Base-by-base conservation (phyloP, 1,140 invertebrate species). In the Calephelis virginiensis region DNA sequence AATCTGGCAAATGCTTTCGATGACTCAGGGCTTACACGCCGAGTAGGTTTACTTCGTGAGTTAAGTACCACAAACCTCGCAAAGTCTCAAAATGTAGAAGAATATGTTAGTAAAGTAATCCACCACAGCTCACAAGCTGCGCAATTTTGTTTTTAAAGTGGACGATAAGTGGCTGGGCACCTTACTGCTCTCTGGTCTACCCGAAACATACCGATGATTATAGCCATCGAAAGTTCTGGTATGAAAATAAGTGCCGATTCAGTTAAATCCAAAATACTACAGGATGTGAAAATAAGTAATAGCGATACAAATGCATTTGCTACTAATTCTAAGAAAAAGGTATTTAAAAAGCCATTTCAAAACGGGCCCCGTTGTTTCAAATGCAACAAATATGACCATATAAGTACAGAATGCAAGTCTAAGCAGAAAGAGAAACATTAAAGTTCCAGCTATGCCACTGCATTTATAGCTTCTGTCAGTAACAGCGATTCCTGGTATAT, bases 21-120 rank as follows among this genome's bases (percentile, higher is more conserved):
- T n/a, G n/a, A n/a, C n/a, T n/a, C n/a, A n/a, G n/a, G n/a, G 10
- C 50, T 56, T 9, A 56, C 50, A 14, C 17, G 50, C 9, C 5
- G 13, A 56, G 50, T 56, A 9, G 50, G 50, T 1, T 8, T 56
- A 17, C 28, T 56, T 14, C 12, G 13, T 17, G 50, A 56, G 5
- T 13, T 56, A 12, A 14, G 14, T 6, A 56, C 12, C 0, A 56
- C 50, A 0, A 56, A 5, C 10, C 28, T 56, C 14, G 46, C 38
- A n/a, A n/a, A n/a, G 45, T 47, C 43, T 28, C 12, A 48, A 50
- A 64, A 64, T 65, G 43, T 65, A 17, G 64, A 65, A 28, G 53
- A 65, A 7, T 65, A 65, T 60, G 60, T 67, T 1, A 67, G 40
- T 11, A 61, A 67, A 43, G 62, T 67, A 13, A 53, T 67, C n/a